These are phyloP conservation scores for Tragelaphus eurycerus DNA, from an alignment of 2,797 vertebrate genomes.

Conservation along the genomic window DNA sequence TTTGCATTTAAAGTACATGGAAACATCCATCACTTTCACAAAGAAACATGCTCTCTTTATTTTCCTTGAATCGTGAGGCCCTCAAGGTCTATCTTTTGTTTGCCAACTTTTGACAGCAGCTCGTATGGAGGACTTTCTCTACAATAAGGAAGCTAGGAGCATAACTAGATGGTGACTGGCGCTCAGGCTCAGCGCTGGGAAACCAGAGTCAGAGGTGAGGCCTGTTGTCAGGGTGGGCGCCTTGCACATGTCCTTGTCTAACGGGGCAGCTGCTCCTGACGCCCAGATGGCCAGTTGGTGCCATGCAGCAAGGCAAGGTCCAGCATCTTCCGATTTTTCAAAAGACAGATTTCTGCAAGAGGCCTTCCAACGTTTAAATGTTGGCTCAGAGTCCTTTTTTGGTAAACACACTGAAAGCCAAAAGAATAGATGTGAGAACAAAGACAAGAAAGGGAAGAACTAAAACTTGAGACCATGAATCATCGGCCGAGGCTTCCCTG, in stretches of 20 bases:
- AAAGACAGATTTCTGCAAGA: not conserved
- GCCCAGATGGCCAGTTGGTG: fast-evolving
- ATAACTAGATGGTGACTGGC: fast-evolving
- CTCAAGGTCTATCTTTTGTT: constrained; percentile 17
- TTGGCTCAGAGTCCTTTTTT: not conserved
- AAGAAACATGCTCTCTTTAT: not conserved
- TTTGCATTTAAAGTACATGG: not conserved
- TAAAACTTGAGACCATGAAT: not conserved
- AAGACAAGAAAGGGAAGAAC: not conserved
- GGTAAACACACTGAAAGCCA: not conserved
- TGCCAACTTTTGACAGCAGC: not conserved
- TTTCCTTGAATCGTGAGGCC: not conserved
- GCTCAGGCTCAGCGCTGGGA: fast-evolving
- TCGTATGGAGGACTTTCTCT: not conserved
- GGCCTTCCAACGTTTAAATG: not conserved
- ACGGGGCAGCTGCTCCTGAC: not conserved
- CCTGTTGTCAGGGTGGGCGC: fast-evolving
- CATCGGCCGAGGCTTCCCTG: fast-evolving
- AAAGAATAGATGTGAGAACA: not conserved
- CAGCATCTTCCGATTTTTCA: not conserved
- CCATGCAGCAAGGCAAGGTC: not conserved
- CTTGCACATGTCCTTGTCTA: fast-evolving
- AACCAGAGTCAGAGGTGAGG: fast-evolving
- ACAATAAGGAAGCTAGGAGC: not conserved
- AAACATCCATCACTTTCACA: not conserved